Conservation (phyloP, 1,140 invertebrate species). For the Drosophila ficusphila region DNA sequence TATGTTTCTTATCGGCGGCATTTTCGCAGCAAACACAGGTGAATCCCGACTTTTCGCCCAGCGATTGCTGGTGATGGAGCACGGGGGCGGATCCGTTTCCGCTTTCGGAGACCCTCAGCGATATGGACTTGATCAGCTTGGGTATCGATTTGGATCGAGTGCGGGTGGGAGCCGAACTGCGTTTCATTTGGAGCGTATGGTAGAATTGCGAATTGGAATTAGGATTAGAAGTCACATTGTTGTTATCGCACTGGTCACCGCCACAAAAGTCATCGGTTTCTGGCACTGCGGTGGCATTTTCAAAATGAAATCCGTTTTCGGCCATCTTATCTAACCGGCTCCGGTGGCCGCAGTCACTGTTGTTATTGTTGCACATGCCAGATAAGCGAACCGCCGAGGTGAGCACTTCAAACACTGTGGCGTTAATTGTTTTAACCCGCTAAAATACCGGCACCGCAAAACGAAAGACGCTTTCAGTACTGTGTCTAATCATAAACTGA, state of each 20-base stretch:
- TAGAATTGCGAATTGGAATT: constrained; percentile 16
- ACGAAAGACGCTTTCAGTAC: constrained; percentile 36
- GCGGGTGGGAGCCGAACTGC: constrained; percentile 37
- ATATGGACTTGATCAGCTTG: constrained; percentile 61
- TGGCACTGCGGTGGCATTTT: constrained; percentile 26
- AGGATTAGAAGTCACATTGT: constrained; percentile 36
- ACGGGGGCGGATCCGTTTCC: constrained; percentile 1
- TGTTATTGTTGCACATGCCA: constrained; percentile 71
- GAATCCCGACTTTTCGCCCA: constrained; percentile 42
- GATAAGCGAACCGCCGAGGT: constrained; percentile 33
- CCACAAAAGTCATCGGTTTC: constrained; percentile 5
- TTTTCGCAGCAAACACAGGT: constrained; percentile 67
- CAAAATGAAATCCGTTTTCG: constrained; percentile 60
- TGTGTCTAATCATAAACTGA: constrained; percentile 69
- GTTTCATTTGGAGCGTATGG: constrained; percentile 49
- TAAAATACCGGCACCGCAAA: constrained; percentile 3
- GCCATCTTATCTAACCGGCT: constrained; percentile 50
- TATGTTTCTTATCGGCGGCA: constrained; percentile 2
- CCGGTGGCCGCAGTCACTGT: constrained; percentile 15
- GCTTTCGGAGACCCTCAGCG: constrained; percentile 35
- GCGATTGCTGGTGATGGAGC: constrained; percentile 26
- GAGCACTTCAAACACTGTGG: constrained; percentile 21
- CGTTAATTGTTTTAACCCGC: constrained; percentile 18
- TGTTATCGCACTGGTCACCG: constrained; percentile 29
- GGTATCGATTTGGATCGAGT: constrained; percentile 30